These are phyloP conservation scores for Ctenoplectra terminalis DNA, from an alignment of 1,140 invertebrate species.

Conservation along the genomic window DNA sequence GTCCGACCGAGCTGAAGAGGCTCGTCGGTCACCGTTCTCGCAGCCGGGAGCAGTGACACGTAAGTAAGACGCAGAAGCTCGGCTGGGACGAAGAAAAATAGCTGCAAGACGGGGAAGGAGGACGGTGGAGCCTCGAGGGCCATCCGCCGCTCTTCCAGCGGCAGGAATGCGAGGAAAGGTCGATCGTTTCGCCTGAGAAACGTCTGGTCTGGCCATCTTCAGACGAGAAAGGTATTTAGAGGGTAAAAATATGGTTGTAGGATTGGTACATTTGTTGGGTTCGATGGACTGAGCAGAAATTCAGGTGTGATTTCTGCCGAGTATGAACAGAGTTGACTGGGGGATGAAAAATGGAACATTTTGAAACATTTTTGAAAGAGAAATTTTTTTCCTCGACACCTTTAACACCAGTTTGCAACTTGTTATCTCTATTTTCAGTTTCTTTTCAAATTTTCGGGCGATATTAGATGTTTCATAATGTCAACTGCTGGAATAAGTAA, in stretches of 20 bases:
- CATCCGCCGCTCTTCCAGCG: slow-evolving; percentile 16
- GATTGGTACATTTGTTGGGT: too few species aligned
- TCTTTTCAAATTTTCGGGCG: too few species aligned
- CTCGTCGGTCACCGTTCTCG: slow-evolving; percentile 13
- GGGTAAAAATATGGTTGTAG: not conserved
- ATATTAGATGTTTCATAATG: too few species aligned
- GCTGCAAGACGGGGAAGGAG: not conserved
- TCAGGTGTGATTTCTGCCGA: too few species aligned
- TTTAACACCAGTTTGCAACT: too few species aligned
- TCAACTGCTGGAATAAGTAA: too few species aligned
- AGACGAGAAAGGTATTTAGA: not conserved
- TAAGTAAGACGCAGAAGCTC: slow-evolving; percentile 60
- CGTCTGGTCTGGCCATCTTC: not conserved
- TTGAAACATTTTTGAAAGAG: too few species aligned
- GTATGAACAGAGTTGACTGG: too few species aligned
- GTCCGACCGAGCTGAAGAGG: slow-evolving; percentile 32
- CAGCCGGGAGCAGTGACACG: slow-evolving; percentile 64
- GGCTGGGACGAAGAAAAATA: slow-evolving; percentile 59
- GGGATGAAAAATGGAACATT: too few species aligned
- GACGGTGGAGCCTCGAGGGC: slow-evolving; percentile 32
- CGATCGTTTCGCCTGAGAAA: not conserved
- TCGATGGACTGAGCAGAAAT: too few species aligned
- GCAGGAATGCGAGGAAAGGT: not conserved
- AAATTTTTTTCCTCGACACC: too few species aligned
- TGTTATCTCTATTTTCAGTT: too few species aligned